Evolutionary conservation across 2,113 vertebrate genomes (phyloP).

Genomic region (Clarias gariepinus): DNA sequence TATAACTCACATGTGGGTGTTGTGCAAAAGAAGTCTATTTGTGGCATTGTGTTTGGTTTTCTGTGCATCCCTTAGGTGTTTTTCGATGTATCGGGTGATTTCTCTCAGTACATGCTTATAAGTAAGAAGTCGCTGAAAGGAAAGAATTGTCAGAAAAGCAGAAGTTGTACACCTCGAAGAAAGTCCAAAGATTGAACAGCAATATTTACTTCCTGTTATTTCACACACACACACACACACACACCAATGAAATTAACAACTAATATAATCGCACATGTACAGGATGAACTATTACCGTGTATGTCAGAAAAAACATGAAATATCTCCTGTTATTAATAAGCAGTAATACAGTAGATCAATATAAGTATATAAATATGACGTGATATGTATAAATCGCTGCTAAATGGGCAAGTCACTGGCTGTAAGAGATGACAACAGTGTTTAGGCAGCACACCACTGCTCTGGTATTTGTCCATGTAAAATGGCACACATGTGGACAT

Average conservation of each 20-base stretch:
- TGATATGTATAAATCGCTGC: background rate
- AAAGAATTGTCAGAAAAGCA: background rate
- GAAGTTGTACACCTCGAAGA: background rate
- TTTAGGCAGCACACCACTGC: slow-evolving; percentile 12
- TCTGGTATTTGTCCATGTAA: slow-evolving; percentile 28
- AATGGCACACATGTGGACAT: slow-evolving; percentile 41
- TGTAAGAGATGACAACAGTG: slow-evolving; percentile 21
- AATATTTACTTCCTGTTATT: background rate
- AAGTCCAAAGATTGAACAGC: background rate
- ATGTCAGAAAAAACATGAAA: background rate
- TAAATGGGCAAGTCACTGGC: background rate
- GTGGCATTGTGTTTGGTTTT: background rate
- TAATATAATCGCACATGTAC: background rate
- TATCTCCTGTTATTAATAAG: background rate
- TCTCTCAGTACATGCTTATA: background rate
- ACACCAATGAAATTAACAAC: background rate
- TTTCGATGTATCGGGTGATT: background rate
- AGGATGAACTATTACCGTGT: background rate
- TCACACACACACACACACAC: too few relatives aligned
- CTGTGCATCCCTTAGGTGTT: background rate
- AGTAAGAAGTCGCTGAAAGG: background rate
- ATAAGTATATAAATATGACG: too few relatives aligned
- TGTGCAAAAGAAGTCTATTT: background rate
- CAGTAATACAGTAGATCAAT: background rate
- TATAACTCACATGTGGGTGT: background rate